Conservation (phyloP, 2,113 vertebrate species). For the Podilymbus podiceps region DNA sequence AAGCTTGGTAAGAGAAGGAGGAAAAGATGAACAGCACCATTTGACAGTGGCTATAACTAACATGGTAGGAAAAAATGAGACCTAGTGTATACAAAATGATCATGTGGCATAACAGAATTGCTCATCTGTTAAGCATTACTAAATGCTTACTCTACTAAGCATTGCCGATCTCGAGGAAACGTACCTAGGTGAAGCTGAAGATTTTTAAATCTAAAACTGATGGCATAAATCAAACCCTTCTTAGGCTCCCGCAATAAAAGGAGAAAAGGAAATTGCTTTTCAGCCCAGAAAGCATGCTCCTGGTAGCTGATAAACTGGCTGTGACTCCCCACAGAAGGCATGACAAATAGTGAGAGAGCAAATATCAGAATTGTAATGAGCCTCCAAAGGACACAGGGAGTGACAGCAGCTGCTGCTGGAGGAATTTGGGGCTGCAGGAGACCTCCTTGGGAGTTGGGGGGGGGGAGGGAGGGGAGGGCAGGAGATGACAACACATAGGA, state of each 20-base stretch:
- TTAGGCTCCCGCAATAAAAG: constrained; percentile 35
- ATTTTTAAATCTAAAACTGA: constrained; percentile 60
- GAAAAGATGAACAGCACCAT: not conserved
- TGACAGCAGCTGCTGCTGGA: not conserved
- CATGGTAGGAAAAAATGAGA: not conserved
- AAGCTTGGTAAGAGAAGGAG: not conserved
- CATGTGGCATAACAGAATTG: constrained; percentile 3
- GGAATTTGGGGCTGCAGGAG: not conserved
- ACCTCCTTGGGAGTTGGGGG: not conserved
- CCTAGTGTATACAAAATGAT: not conserved
- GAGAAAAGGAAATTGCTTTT: constrained; percentile 66
- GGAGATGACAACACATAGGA: no score
- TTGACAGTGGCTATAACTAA: not conserved
- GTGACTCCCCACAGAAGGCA: not conserved
- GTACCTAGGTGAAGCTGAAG: constrained; percentile 54
- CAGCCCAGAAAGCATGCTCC: constrained; percentile 24
- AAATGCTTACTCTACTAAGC: constrained; percentile 16
- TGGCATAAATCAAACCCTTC: constrained; percentile 50
- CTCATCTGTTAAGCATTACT: constrained; percentile 53
- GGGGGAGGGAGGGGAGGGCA: not conserved
- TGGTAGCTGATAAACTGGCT: constrained; percentile 51
- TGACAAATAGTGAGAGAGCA: not conserved
- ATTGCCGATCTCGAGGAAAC: constrained; percentile 54
- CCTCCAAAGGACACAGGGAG: not conserved
- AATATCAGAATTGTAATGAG: not conserved